A percentile compares a stretch with the other conserved stretches of the same genome.
Conservation (phyloP, 2,797 vertebrate species). For the Pterois miles region DNA sequence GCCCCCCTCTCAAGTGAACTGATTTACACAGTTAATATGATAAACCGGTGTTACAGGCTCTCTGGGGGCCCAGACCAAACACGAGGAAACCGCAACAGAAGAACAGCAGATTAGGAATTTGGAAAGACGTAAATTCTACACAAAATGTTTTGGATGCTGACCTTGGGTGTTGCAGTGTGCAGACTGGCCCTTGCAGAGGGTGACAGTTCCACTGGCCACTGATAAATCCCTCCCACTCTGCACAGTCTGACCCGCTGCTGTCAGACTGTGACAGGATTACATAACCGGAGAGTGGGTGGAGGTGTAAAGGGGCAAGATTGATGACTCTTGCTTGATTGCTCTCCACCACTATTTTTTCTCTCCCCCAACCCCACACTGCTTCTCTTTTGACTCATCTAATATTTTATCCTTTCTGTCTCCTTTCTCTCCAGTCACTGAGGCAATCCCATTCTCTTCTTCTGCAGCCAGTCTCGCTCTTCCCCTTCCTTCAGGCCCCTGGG, state of each 20-base stretch:
- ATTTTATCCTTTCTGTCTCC: constrained; percentile 24
- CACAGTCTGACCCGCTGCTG: constrained; percentile 34
- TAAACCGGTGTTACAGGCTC: constrained; percentile 26
- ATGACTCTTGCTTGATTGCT: constrained; percentile 46
- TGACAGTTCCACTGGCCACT: constrained; percentile 19
- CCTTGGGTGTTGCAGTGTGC: constrained; percentile 1
- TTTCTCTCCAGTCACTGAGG: constrained; percentile 6
- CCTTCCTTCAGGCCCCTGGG: constrained; percentile 7
- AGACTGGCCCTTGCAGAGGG: constrained; percentile 19
- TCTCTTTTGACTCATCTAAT: constrained; percentile 19
- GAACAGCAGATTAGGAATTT: not conserved
- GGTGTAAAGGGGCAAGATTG: constrained; percentile 32
- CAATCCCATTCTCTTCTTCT: constrained; percentile 8
- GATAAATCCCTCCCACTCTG: constrained; percentile 45
- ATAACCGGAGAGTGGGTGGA: constrained; percentile 61
- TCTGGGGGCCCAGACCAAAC: constrained; percentile 1
- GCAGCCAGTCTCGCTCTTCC: constrained; percentile 17
- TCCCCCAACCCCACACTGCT: not conserved
- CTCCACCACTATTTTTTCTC: constrained; percentile 23
- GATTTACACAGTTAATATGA: constrained; percentile 39
- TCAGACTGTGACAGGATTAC: constrained; percentile 69
- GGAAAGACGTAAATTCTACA: constrained; percentile 10
- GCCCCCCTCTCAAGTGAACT: constrained; percentile 36
- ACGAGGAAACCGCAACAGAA: not conserved
- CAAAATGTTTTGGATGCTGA: not conserved